Conservation (phyloP, 2,888 invertebrate species). For the Drosophila neotestacea region DNA sequence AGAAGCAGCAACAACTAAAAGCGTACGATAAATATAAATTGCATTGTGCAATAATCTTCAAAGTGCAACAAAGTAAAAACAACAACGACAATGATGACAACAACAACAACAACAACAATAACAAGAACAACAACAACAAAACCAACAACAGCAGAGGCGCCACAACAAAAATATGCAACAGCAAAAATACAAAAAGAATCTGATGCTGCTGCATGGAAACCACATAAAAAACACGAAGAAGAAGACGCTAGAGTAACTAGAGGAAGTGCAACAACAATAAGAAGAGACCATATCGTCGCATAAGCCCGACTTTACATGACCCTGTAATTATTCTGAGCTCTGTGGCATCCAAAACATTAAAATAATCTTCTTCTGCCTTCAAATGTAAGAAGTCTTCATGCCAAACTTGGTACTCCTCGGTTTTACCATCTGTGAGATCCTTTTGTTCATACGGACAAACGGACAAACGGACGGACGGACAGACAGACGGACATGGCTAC, state of each 20-base stretch:
- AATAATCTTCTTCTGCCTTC: too few relatives aligned
- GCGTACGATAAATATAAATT: conserved; percentile 79
- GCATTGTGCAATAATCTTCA: conserved; percentile 80
- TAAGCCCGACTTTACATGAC: too few relatives aligned
- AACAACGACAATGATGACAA: conserved; percentile 47
- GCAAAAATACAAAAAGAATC: conserved; percentile 45
- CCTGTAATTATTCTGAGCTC: too few relatives aligned
- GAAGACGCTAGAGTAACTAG: conserved; percentile 33
- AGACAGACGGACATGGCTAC: too few relatives aligned
- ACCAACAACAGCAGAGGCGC: conserved; percentile 6
- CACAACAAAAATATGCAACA: background rate
- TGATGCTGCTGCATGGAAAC: conserved; percentile 58
- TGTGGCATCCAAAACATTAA: too few relatives aligned
- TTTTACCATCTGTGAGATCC: too few relatives aligned
- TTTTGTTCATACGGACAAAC: too few relatives aligned
- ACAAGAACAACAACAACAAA: conserved; percentile 12
- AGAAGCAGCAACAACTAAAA: conserved; percentile 71
- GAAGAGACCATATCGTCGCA: background rate
- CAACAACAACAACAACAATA: conserved; percentile 32
- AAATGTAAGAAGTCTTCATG: too few relatives aligned
- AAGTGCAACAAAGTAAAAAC: conserved; percentile 78
- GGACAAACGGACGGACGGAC: too few relatives aligned
- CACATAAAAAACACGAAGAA: conserved; percentile 61
- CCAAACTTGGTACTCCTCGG: too few relatives aligned
- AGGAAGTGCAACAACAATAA: conserved; percentile 27